These are phyloP conservation scores for Mustela nigripes DNA, from an alignment of 2,113 vertebrate genomes.

Conservation along the genomic window DNA sequence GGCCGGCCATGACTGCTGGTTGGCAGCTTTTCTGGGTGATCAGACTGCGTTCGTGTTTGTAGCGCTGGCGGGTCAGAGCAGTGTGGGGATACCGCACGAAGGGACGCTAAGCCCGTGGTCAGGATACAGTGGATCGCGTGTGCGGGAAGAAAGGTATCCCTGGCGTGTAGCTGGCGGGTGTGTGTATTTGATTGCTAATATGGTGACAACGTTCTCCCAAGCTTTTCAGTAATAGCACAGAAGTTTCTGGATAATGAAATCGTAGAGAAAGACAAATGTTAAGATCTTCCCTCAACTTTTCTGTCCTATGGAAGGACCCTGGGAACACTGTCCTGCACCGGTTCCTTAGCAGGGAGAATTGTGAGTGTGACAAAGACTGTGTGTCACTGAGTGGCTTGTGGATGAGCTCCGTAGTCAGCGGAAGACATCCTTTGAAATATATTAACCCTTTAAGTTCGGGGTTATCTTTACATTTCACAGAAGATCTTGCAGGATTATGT, in stretches of 20 bases:
- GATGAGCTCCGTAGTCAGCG: background rate
- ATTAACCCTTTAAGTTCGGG: background rate
- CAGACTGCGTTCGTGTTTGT: constrained; percentile 80
- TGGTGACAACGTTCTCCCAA: background rate
- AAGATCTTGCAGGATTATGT: background rate
- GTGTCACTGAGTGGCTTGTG: background rate
- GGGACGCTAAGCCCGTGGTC: background rate
- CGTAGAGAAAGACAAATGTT: background rate
- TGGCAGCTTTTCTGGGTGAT: constrained; percentile 79
- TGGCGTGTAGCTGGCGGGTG: background rate
- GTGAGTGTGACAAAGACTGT: background rate
- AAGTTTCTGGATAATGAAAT: background rate
- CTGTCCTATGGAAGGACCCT: background rate
- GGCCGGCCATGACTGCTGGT: constrained; percentile 87
- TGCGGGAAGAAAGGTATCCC: background rate
- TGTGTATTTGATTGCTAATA: background rate
- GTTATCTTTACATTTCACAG: background rate
- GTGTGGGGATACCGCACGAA: constrained; percentile 21
- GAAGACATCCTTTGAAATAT: background rate
- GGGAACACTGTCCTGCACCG: background rate
- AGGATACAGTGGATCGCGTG: background rate
- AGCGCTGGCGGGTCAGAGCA: constrained; percentile 25
- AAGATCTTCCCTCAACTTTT: background rate
- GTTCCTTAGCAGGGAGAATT: background rate
- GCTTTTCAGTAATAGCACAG: background rate